phyloP scores from a whole-genome alignment of 2,888 invertebrate species.

The Tachystola acroxantha region DNA sequence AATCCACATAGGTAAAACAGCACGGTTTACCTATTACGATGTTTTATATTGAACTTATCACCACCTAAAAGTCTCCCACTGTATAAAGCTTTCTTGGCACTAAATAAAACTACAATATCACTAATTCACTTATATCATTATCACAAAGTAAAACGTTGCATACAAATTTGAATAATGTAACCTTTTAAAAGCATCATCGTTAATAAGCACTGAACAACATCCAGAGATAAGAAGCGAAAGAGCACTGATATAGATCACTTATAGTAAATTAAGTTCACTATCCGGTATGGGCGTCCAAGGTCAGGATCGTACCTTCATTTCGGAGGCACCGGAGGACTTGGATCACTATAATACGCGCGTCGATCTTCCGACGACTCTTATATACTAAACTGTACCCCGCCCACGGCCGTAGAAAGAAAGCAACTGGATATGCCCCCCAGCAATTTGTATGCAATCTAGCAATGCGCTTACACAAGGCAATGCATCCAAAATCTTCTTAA shows the following conservation, averaged over 20 bases:
- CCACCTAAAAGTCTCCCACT: too few species aligned
- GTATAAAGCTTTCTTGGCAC: too few species aligned
- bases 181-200: too few species aligned
- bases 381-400: conserved; percentile 59
- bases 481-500: conserved; percentile 9
- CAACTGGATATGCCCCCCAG: conserved; percentile 43
- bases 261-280: conserved; percentile 2
- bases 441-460: conserved; percentile 27
- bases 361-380: conserved; percentile 49
- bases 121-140: too few species aligned
- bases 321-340: conserved; percentile 40
- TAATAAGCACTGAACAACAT: too few species aligned
- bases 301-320: conserved; percentile 58
- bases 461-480: conserved; percentile 17
- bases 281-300: conserved; percentile 14
- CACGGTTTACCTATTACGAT: too few species aligned
- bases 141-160: too few species aligned
- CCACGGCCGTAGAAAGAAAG: conserved; percentile 51
- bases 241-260: conserved; percentile 2
- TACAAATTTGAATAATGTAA: too few species aligned
- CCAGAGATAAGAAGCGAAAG: neutral
- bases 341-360: conserved; percentile 46
- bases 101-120: too few species aligned
- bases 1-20: too few species aligned
- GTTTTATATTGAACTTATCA: too few species aligned